Evolutionary conservation across 2,797 vertebrate genomes (phyloP).

Genomic region (Manis crassicaudata): DNA sequence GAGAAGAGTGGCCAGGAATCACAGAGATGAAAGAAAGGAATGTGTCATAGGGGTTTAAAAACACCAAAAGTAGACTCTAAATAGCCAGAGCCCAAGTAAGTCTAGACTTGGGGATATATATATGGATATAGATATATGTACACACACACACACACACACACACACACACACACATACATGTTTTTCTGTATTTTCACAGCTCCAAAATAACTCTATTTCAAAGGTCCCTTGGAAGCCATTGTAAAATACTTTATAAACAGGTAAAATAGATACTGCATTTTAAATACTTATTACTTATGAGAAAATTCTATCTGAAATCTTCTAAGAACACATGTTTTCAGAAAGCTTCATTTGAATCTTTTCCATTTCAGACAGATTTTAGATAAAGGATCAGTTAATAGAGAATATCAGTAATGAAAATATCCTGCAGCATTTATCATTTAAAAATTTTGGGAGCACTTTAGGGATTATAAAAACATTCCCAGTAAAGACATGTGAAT

Average conservation of each 20-base stretch:
- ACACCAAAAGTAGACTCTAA: constrained; percentile 58
- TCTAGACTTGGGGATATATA: constrained; percentile 63
- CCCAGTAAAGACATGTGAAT: constrained; percentile 52
- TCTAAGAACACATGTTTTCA: background rate
- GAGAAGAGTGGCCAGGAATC: constrained; percentile 43
- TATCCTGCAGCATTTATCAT: constrained; percentile 39
- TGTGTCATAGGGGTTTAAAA: constrained; percentile 46
- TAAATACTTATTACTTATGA: constrained; percentile 19
- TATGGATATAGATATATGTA: background rate
- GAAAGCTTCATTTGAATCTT: background rate
- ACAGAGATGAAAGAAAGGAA: constrained; percentile 70
- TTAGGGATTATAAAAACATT: constrained; percentile 70
- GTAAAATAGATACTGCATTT: background rate
- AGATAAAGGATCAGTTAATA: constrained; percentile 61
- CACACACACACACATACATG: background rate
- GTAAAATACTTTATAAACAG: constrained; percentile 29
- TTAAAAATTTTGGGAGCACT: constrained; percentile 65
- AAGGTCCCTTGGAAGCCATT: background rate
- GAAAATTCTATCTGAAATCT: background rate
- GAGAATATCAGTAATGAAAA: constrained; percentile 70
- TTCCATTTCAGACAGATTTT: constrained; percentile 59
- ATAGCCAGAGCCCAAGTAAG: constrained; percentile 58
- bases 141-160: too few relatives aligned
- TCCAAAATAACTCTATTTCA: constrained; percentile 32
- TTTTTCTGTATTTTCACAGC: constrained; percentile 27